phyloP scores from a whole-genome alignment of 1,140 invertebrate genomes.

The Copidosoma floridanum region DNA sequence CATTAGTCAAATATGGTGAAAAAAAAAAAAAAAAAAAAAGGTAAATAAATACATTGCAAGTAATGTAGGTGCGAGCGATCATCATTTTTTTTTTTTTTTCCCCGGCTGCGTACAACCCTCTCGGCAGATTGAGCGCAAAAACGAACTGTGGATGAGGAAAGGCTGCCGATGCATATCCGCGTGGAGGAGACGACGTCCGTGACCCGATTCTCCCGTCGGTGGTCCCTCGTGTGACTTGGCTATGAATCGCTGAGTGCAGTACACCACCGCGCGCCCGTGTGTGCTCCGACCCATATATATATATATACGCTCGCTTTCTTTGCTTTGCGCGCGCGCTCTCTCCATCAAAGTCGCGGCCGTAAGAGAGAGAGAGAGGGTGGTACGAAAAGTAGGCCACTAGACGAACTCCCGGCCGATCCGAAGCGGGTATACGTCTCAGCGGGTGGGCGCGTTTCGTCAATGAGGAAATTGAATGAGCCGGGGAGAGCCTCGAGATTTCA shows the following conservation, averaged over 20 bases:
- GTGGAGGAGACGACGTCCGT: slow-evolving; percentile 24
- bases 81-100: too few relatives aligned
- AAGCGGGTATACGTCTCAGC: too few relatives aligned
- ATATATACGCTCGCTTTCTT: not conserved
- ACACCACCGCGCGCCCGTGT: too few relatives aligned
- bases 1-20: not conserved
- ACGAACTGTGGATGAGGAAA: too few relatives aligned
- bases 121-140: too few relatives aligned
- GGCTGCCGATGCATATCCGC: not conserved
- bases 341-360: slow-evolving; percentile 32
- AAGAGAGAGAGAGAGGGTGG: not conserved
- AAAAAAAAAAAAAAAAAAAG: too few relatives aligned
- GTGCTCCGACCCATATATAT: too few relatives aligned
- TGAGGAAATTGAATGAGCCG: slow-evolving; percentile 13
- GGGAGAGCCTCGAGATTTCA: not conserved
- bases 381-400: slow-evolving; percentile 30
- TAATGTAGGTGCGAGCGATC: too few relatives aligned
- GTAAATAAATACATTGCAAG: too few relatives aligned
- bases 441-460: slow-evolving; percentile 4
- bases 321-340: not conserved
- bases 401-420: not conserved
- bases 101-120: too few relatives aligned
- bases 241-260: slow-evolving; percentile 35
- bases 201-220: slow-evolving; percentile 28
- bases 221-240: not conserved